These are phyloP conservation scores for Horisme vitalbata DNA, from an alignment of 2,888 invertebrate species.

Conservation along the genomic window DNA sequence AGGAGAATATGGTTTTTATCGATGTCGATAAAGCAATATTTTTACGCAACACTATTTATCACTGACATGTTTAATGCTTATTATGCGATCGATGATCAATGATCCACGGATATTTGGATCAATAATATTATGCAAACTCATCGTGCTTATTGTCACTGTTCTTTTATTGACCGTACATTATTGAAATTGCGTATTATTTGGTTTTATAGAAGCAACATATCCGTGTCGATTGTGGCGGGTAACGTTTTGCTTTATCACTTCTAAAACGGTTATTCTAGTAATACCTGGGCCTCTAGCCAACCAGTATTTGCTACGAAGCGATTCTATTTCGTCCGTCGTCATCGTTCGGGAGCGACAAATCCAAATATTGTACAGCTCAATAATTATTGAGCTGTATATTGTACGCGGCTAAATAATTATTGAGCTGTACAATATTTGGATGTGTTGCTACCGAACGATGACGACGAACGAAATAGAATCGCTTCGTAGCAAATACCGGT, in stretches of 20 bases:
- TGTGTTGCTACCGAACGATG: no score
- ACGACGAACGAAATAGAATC: no score
- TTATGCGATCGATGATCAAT: slow-evolving; percentile 78
- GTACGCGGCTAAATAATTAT: no score
- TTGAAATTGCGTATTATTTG: slow-evolving; percentile 43
- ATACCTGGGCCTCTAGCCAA: no score
- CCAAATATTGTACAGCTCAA: no score
- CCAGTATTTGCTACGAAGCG: no score
- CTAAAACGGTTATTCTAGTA: slow-evolving; percentile 35
- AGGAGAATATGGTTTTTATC: no score
- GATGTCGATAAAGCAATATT: slow-evolving; percentile 4
- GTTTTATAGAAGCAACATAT: slow-evolving; percentile 26
- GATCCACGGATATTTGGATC: slow-evolving; percentile 77
- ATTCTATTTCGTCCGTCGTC: no score
- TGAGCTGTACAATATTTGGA: no score
- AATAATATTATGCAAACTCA: slow-evolving; percentile 82
- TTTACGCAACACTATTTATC: slow-evolving; percentile 40
- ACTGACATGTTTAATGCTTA: slow-evolving; percentile 66
- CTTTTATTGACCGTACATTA: slow-evolving; percentile 66
- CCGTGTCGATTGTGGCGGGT: slow-evolving; percentile 31
- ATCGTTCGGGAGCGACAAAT: no score
- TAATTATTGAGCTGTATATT: no score
- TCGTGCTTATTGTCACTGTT: slow-evolving; percentile 57
- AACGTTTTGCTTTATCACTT: slow-evolving; percentile 40
- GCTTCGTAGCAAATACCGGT: no score